Percentiles rank a stretch among this genome's conserved stretches.
Evolutionary conservation across 2,888 invertebrate genomes (phyloP).

Genomic region (Thecophora atra): DNA sequence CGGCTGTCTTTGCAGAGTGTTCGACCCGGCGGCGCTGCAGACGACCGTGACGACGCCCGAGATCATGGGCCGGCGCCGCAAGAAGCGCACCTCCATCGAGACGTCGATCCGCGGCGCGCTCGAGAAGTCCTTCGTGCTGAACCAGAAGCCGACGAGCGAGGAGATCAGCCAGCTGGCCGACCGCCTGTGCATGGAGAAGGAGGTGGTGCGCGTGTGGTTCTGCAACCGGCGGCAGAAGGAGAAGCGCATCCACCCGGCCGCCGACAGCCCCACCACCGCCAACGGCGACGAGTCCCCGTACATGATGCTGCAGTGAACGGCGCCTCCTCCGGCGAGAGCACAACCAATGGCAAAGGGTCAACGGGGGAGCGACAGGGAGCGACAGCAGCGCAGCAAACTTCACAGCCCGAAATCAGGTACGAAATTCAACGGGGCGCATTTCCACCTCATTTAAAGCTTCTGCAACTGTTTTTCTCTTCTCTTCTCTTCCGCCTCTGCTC

Average conservation of each 20-base stretch:
- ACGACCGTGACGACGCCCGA: constrained; percentile 85
- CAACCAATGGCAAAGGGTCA: too few species aligned
- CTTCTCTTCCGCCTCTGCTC: too few species aligned
- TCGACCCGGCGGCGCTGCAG: constrained; percentile 68
- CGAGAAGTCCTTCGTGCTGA: constrained; percentile 92
- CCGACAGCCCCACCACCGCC: constrained; percentile 75
- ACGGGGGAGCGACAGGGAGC: too few species aligned
- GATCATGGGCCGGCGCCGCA: constrained; percentile 90
- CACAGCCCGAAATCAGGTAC: too few species aligned
- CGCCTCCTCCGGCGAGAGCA: too few species aligned
- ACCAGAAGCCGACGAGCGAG: constrained; percentile 96
- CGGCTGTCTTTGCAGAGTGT: constrained; percentile 52
- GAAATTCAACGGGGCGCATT: too few species aligned
- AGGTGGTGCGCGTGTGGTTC: constrained; percentile 94
- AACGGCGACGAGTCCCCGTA: constrained; percentile 65
- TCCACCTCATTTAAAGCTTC: too few species aligned
- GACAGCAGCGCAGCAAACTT: too few species aligned
- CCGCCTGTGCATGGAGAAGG: constrained; percentile 95
- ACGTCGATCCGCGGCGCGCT: constrained; percentile 94
- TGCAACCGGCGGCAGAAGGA: constrained; percentile 97
- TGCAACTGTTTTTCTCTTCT: too few species aligned
- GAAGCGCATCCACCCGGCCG: constrained; percentile 92
- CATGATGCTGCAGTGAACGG: constrained; percentile 54
- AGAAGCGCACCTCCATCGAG: constrained; percentile 96
- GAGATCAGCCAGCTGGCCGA: constrained; percentile 94